phyloP scores from a whole-genome alignment of 2,888 invertebrate species.

The Amphimallon solstitiale region DNA sequence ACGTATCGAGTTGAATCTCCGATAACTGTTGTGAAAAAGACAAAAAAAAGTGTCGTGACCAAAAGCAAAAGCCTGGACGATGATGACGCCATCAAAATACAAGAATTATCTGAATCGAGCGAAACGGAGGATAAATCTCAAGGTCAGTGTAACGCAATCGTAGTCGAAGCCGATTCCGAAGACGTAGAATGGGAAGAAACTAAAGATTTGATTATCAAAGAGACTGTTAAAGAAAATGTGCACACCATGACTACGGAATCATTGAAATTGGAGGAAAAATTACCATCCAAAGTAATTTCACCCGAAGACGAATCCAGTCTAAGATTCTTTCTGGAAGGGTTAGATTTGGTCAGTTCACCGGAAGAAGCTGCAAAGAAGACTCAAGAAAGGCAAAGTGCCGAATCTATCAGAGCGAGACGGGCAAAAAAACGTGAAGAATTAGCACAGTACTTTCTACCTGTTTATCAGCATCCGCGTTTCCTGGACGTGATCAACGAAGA shows the following conservation, averaged over 20 bases:
- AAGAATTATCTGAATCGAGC: constrained; percentile 57
- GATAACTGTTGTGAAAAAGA: constrained; percentile 40
- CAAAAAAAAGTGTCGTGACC: constrained; percentile 38
- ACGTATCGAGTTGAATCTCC: constrained; percentile 61
- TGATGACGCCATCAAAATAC: constrained; percentile 59
- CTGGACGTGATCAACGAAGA: constrained; percentile 84
- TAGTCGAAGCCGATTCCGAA: constrained; percentile 71
- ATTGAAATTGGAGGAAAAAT: constrained; percentile 27
- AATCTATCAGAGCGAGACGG: constrained; percentile 61
- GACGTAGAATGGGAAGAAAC: constrained; percentile 71
- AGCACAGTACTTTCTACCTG: constrained; percentile 69
- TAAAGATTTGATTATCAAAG: constrained; percentile 60
- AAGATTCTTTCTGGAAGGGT: constrained; percentile 67
- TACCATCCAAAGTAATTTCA: constrained; percentile 58
- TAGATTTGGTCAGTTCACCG: constrained; percentile 67
- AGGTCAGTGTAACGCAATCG: constrained; percentile 58
- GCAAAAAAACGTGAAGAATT: constrained; percentile 67
- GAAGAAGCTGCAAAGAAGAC: constrained; percentile 54
- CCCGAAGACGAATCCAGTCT: constrained; percentile 69
- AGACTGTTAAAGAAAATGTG: constrained; percentile 40
- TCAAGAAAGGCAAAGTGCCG: constrained; percentile 46
- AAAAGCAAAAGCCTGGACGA: constrained; percentile 61
- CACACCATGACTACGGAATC: constrained; percentile 29
- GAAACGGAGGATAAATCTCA: constrained; percentile 49
- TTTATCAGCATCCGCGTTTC: constrained; percentile 71